Conservation (phyloP, 2,113 vertebrate genomes). For the Cynopterus brachyotis region DNA sequence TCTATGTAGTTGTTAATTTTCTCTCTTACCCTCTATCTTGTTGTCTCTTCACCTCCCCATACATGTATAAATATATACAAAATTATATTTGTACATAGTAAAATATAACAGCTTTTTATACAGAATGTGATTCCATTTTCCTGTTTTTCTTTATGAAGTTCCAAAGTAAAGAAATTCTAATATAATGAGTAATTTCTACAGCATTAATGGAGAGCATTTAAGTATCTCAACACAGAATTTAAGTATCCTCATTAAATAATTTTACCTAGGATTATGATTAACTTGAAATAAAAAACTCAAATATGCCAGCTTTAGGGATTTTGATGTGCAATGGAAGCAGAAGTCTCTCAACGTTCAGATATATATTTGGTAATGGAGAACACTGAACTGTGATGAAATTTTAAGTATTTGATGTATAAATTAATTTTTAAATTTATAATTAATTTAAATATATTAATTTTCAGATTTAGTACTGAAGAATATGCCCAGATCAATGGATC, state of each 20-base stretch:
- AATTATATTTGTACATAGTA: background rate
- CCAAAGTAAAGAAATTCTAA: background rate
- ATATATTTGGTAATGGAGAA: background rate
- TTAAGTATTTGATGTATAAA: background rate
- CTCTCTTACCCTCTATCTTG: background rate
- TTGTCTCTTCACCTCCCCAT: background rate
- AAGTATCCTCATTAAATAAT: background rate
- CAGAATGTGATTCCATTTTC: background rate
- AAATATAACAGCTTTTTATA: background rate
- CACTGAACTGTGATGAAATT: background rate
- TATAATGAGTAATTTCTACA: background rate
- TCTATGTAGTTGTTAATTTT: background rate
- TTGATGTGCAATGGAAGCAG: background rate
- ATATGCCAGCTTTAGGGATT: background rate
- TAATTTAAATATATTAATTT: conserved; percentile 36
- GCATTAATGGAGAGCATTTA: background rate
- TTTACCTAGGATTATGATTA: background rate
- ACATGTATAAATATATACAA: background rate
- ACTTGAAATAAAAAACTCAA: background rate
- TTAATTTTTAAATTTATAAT: background rate
- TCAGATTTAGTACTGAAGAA: conserved; percentile 54
- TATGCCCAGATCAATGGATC: conserved; percentile 45
- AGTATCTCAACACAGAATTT: background rate
- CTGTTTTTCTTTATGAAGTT: background rate
- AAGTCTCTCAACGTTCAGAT: background rate